Percentiles rank a stretch among this genome's conserved stretches.
These are phyloP conservation scores for Megastigmus dorsalis DNA, from an alignment of 2,888 invertebrate genomes.

Conservation along the genomic window DNA sequence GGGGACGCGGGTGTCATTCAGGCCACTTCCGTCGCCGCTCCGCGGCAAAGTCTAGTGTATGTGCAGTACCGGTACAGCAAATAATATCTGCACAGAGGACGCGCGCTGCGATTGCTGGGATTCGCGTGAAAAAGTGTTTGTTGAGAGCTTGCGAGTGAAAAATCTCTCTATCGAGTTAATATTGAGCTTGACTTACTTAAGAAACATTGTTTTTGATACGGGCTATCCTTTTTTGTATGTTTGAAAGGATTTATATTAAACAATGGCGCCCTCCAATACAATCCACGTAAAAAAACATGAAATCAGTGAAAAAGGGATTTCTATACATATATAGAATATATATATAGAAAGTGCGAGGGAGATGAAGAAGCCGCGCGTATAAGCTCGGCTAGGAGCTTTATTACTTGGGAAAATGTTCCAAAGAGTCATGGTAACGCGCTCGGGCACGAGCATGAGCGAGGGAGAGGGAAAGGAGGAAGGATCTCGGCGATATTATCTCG, in stretches of 20 bases:
- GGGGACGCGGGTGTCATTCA: constrained; percentile 56
- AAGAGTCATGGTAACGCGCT: constrained; percentile 57
- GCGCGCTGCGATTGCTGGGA: no score
- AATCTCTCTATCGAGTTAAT: no score
- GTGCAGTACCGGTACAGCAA: no score
- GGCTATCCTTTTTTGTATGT: no score
- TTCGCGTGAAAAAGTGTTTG: no score
- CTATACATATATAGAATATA: no score
- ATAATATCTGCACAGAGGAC: no score
- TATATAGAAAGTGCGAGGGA: background rate
- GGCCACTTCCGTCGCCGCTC: constrained; percentile 62
- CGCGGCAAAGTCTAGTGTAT: no score
- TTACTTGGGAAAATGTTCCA: constrained; percentile 57
- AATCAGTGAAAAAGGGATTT: background rate
- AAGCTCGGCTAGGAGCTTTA: constrained; percentile 50
- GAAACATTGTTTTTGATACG: no score
- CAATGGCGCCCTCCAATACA: background rate
- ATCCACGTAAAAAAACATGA: background rate
- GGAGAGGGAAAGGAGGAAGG: background rate
- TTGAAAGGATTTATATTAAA: background rate
- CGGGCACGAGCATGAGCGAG: constrained; percentile 15
- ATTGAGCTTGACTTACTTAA: no score
- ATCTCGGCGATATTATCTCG: constrained; percentile 38
- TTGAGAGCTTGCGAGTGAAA: no score
- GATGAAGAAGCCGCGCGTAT: constrained; percentile 25